Evolutionary conservation across 2,797 vertebrate genomes (phyloP).

Genomic region (Silurus aristotelis): DNA sequence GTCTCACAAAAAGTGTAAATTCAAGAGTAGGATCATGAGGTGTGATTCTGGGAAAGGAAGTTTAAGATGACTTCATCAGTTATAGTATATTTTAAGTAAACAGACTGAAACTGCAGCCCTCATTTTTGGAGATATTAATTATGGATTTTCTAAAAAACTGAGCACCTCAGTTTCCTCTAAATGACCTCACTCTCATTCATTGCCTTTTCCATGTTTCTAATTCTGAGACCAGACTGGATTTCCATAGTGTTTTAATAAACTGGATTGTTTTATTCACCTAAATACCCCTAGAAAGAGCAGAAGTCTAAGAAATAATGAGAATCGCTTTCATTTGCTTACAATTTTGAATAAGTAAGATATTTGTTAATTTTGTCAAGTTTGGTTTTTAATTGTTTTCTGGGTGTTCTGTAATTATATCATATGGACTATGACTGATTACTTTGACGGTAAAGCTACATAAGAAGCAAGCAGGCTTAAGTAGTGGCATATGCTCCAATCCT

Average conservation of each 20-base stretch:
- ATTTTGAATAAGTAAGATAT: not conserved
- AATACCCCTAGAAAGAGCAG: not conserved
- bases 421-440: constrained; percentile 22
- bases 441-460: constrained; percentile 9
- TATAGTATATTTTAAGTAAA: constrained; percentile 39
- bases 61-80: constrained; percentile 4
- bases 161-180: constrained; percentile 18
- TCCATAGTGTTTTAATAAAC: not conserved
- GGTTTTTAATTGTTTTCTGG: not conserved
- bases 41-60: constrained; percentile 28
- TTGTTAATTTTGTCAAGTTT: not conserved
- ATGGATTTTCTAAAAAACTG: constrained; percentile 17
- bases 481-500: not conserved
- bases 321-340: not conserved
- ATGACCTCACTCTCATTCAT: constrained; percentile 18
- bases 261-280: not conserved
- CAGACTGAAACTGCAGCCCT: constrained; percentile 27
- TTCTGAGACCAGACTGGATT: not conserved
- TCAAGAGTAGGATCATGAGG: not conserved
- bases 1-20: constrained; percentile 12
- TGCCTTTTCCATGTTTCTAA: not conserved
- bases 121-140: constrained; percentile 36
- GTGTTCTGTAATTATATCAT: not conserved
- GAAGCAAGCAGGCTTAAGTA: constrained; percentile 10
- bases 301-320: not conserved